Base-by-base conservation (phyloP, 2,113 vertebrate species). In the Hylia prasina region DNA sequence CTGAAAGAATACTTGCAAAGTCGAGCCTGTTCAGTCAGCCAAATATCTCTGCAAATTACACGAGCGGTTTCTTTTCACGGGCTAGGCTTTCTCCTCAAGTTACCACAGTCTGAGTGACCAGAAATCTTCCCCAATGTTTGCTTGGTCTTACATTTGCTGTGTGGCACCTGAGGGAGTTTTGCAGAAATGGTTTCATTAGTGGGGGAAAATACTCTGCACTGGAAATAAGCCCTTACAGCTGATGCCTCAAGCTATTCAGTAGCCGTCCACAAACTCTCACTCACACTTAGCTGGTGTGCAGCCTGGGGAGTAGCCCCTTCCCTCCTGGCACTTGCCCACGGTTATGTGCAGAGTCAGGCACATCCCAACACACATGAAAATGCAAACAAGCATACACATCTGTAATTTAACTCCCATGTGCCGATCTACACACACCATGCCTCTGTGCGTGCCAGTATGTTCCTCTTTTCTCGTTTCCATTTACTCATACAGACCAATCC, bases 1-100 rank as follows among this genome's bases (percentile, higher is more conserved):
- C 28, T 0, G 0, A 64, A 70, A 63, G 84, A 83, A 42, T 63
- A 64, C 58, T 78, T 90, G 75, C 31, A 19, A 93, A 90, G 53
- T 56, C 1, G 3, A 72, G 42, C 48, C 45, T 82, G 21, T 58
- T 80, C 71, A 56, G 82, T 79, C 61, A 56, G 68, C 50, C 76
- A 86, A 33, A 37, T 69, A 60, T 8, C 56, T 90, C 84, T 73
- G 72, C 47, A 77, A 82, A 72, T 92, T 63, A 63, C 33, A 66
- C 0, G 0, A 80, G 42, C 0, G 0, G 17, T 66, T 60, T 73
- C 82, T 90, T 91, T 84, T 85, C 39, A 64, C 1, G 1, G 53
- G 22, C 51, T 77, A 39, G 54, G 47, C 13, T 92, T 87, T 93
- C 39, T 65, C 21, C 76, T 64, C 47, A 58, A 54, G 47, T 92